These are phyloP conservation scores for Eospalax fontanierii DNA, from an alignment of 2,797 vertebrate species.

Conservation along the genomic window DNA sequence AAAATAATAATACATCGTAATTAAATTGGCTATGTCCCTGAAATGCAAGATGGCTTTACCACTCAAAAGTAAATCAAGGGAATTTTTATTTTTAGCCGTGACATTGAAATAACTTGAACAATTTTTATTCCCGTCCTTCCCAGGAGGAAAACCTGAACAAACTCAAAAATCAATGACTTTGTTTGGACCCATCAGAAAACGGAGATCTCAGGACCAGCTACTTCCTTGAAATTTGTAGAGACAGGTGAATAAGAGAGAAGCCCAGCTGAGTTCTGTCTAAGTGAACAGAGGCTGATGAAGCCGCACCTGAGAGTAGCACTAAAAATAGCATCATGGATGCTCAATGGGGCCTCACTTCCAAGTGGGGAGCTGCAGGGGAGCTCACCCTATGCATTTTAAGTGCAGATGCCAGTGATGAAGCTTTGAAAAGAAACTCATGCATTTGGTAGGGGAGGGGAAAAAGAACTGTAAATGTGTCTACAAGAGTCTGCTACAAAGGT, in stretches of 20 bases:
- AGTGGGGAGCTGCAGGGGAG: background rate
- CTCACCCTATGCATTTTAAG: no score
- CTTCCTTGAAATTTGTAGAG: background rate
- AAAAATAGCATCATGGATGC: background rate
- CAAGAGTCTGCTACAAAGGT: background rate
- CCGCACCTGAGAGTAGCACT: background rate
- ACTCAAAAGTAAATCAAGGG: slow-evolving; percentile 14
- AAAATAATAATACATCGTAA: slow-evolving; percentile 1
- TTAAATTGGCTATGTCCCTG: background rate
- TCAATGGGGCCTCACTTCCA: background rate
- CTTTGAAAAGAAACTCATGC: background rate
- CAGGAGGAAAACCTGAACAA: background rate
- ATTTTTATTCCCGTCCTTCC: slow-evolving; percentile 12
- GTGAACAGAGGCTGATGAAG: background rate
- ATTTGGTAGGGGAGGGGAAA: background rate
- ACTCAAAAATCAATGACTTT: slow-evolving; percentile 39
- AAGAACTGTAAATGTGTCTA: background rate
- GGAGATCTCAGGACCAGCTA: background rate
- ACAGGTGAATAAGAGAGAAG: background rate
- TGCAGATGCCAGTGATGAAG: background rate
- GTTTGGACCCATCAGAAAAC: background rate
- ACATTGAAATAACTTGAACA: background rate
- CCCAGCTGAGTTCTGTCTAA: background rate
- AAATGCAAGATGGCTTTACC: background rate
- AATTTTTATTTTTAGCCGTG: background rate